These are phyloP conservation scores for Salminus brasiliensis DNA, from an alignment of 2,113 vertebrate species.

Conservation along the genomic window DNA sequence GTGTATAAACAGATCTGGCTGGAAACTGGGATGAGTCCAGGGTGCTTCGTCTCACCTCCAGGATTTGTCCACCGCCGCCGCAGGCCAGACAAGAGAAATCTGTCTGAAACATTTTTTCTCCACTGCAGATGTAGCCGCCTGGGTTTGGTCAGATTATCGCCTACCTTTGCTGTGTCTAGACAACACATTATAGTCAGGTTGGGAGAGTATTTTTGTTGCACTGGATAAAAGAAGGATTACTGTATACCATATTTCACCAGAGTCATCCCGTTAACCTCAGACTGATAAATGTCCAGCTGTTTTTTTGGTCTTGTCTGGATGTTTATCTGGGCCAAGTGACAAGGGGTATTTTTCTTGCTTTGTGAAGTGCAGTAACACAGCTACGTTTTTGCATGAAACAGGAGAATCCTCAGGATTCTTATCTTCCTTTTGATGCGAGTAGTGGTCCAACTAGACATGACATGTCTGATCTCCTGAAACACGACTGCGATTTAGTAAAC, in stretches of 20 bases:
- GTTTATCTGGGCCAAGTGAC: constrained; percentile 13
- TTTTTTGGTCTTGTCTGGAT: background rate
- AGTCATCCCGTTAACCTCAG: constrained; percentile 24
- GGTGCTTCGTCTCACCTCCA: constrained; percentile 43
- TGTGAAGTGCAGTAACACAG: constrained; percentile 3
- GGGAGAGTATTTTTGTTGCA: constrained; percentile 18
- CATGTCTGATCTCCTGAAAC: constrained; percentile 11
- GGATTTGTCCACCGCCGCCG: constrained; percentile 33
- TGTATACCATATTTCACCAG: constrained; percentile 31
- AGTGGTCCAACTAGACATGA: background rate
- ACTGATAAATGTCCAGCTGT: constrained; percentile 25
- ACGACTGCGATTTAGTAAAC: constrained; percentile 7
- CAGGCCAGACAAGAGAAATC: constrained; percentile 28
- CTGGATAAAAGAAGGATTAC: constrained; percentile 37
- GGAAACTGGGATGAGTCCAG: constrained; percentile 42
- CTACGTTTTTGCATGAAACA: constrained; percentile 17
- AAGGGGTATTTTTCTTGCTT: constrained; percentile 25
- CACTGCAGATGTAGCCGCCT: constrained; percentile 37
- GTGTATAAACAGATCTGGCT: constrained; percentile 39
- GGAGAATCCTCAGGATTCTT: constrained; percentile 15
- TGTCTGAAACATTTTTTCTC: constrained; percentile 42
- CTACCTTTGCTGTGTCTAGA: constrained; percentile 49
- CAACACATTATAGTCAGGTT: constrained; percentile 40
- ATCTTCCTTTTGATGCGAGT: constrained; percentile 31
- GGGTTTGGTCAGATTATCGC: constrained; percentile 48